phyloP scores from a whole-genome alignment of 2,888 invertebrate genomes.

The Lacanobia wlatinum region DNA sequence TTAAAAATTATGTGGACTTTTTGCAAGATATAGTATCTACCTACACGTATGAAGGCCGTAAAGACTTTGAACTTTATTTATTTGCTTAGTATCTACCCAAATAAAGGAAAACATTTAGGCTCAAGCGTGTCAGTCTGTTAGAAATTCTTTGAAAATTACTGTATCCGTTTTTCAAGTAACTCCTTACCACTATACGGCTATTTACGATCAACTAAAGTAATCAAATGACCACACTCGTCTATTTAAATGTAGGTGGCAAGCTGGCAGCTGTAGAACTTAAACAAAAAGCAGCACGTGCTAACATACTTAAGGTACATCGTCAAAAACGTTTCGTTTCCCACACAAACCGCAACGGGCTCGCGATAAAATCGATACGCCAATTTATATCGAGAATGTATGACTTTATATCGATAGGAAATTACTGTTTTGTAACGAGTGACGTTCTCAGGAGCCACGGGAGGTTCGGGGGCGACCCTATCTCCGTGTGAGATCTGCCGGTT shows the following conservation, averaged over 20 bases:
- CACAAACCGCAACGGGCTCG: slow-evolving; percentile 79
- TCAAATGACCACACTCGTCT: slow-evolving; percentile 53
- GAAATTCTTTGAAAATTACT: slow-evolving; percentile 19
- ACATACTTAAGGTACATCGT: slow-evolving; percentile 68
- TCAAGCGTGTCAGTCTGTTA: neutral
- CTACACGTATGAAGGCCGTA: too few species aligned
- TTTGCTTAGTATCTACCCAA: too few species aligned
- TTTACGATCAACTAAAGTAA: slow-evolving; percentile 38
- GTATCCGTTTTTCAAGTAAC: slow-evolving; percentile 26
- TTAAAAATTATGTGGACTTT: neutral
- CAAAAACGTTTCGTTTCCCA: slow-evolving; percentile 78
- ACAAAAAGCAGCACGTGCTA: slow-evolving; percentile 69
- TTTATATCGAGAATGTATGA: slow-evolving; percentile 78
- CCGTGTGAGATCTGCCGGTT: slow-evolving; percentile 86
- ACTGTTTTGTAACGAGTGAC: slow-evolving; percentile 81
- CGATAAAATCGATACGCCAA: slow-evolving; percentile 82
- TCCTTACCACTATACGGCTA: slow-evolving; percentile 9
- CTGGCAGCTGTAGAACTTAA: slow-evolving; percentile 62
- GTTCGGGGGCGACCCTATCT: slow-evolving; percentile 83
- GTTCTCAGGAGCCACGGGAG: slow-evolving; percentile 87
- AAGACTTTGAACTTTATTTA: neutral
- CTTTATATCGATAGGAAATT: slow-evolving; percentile 67
- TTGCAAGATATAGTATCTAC: too few species aligned
- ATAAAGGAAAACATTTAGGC: too few species aligned
- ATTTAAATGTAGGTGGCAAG: slow-evolving; percentile 39